These are phyloP conservation scores for Cylloceria caligata DNA, from an alignment of 2,888 invertebrate genomes.

Conservation along the genomic window DNA sequence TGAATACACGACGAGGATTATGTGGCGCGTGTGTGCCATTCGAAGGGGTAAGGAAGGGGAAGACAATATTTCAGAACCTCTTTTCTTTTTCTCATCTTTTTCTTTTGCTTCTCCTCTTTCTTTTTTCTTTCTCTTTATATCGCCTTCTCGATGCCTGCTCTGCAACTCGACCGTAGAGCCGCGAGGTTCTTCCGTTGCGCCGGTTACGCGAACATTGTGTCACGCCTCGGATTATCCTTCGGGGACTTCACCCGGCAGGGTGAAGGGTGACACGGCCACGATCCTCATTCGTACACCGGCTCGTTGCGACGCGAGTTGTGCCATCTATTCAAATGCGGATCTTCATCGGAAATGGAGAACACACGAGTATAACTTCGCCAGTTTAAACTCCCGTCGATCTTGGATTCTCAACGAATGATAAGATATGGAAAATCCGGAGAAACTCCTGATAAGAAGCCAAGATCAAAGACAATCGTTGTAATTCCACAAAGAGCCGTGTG, in stretches of 20 bases:
- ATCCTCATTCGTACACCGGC: slow-evolving; percentile 61
- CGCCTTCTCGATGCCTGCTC: slow-evolving; percentile 6
- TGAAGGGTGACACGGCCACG: slow-evolving; percentile 63
- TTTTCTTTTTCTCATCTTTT: slow-evolving; percentile 35
- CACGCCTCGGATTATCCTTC: slow-evolving; percentile 78
- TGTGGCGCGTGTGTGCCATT: slow-evolving; percentile 73
- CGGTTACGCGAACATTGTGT: slow-evolving; percentile 81
- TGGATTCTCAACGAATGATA: too few species aligned
- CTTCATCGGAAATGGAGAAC: slow-evolving; percentile 14
- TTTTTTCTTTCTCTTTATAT: slow-evolving; percentile 24
- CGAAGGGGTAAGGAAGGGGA: slow-evolving; percentile 21
- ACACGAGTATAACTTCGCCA: too few species aligned
- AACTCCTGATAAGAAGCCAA: too few species aligned
- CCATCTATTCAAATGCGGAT: slow-evolving; percentile 72
- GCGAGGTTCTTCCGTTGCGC: slow-evolving; percentile 68
- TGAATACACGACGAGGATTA: slow-evolving; percentile 80
- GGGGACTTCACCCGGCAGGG: slow-evolving; percentile 40
- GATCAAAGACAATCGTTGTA: too few species aligned
- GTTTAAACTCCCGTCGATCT: too few species aligned
- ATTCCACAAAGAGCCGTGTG: too few species aligned
- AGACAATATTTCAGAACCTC: slow-evolving; percentile 54
- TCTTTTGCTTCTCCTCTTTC: slow-evolving; percentile 35
- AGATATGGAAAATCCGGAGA: too few species aligned
- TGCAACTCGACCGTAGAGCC: slow-evolving; percentile 1
- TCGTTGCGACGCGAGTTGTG: slow-evolving; percentile 48